Conservation (phyloP, 2,888 invertebrate genomes). For the Ochropleura leucogaster region DNA sequence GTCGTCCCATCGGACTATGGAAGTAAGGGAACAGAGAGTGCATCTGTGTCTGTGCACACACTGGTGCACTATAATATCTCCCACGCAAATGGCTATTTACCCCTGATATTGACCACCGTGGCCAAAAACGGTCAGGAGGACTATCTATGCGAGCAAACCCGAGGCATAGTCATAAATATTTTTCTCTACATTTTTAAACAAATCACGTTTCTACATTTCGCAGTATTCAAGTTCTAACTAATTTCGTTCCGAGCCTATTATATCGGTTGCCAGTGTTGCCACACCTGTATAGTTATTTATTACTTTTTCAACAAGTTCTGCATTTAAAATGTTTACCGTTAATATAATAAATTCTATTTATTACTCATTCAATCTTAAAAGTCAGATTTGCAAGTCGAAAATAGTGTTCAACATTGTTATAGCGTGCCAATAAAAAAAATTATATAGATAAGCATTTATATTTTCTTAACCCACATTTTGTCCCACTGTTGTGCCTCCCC, state of each 20-base stretch:
- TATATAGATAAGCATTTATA: no score
- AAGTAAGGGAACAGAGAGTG: no score
- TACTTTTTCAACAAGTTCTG: conserved; percentile 47
- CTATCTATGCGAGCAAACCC: neutral
- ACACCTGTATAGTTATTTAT: conserved; percentile 53
- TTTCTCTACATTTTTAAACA: conserved; percentile 4
- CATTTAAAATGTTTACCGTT: conserved; percentile 40
- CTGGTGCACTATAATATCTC: no score
- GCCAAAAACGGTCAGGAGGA: no score
- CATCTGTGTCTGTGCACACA: no score
- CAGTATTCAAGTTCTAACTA: conserved; percentile 22
- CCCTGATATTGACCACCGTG: no score
- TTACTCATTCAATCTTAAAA: conserved; percentile 35
- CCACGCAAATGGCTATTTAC: no score
- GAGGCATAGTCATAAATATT: neutral
- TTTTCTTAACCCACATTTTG: no score
- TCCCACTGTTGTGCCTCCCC: no score
- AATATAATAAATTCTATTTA: conserved; percentile 37
- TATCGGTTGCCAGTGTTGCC: conserved; percentile 34
- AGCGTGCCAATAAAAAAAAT: neutral
- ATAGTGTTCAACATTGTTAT: neutral
- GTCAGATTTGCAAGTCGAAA: conserved; percentile 7
- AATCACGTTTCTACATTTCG: conserved; percentile 17
- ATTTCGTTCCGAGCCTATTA: conserved; percentile 27
- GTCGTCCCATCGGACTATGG: no score